Base-by-base conservation (phyloP, 2,888 invertebrate species). In the Stratiomys singularior region DNA sequence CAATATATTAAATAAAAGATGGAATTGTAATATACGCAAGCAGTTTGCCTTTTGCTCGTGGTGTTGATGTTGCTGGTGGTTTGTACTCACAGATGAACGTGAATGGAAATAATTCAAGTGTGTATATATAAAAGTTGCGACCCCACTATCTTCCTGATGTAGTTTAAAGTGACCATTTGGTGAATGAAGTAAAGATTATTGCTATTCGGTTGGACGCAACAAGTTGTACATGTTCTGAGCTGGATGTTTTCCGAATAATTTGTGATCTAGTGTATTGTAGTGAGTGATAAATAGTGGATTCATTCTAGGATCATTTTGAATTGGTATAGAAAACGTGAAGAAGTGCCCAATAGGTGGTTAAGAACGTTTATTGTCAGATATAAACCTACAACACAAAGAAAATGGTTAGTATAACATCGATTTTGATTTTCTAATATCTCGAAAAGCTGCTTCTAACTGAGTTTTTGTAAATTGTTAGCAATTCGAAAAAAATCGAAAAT, bases 141-240 rank as follows among this genome's bases (percentile, higher is more conserved):
- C 82, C 82, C 82, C 82, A 81, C 82, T 81, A 81, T 82, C 79
- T 56, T 81, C 78, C 64, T 76, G 80, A 56, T 80, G 81, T 81
- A 82, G 82, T 82, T 81, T 80, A 80, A 77, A 77, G 46, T 77
- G 60, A 74, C 78, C 80, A 77, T 80, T 77, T 76, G 76, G 76
- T 60, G 77, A 78, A 78, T 78, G 76, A 76, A 76, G 66, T 72
- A 44, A 44, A 25, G 25, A 25, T 60, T 21, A n/a, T 1, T 60
- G 60, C 15, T 13, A 52, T 15, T 52, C 52, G 52, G 60, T 60
- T 25, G 23, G 60, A 15, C 18, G 52, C 52, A n/a, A 37, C 37
- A 52, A 52, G 52, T 52, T 13, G 52, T 52, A 15, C 52, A 52
- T 18, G 52, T 52, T 52, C 52, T 52, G 15, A 9, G 18, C 37